Percentiles rank a stretch among this genome's conserved stretches.
phyloP scores from a whole-genome alignment of 1,140 invertebrate genomes.

The Drosophila prosaltans region DNA sequence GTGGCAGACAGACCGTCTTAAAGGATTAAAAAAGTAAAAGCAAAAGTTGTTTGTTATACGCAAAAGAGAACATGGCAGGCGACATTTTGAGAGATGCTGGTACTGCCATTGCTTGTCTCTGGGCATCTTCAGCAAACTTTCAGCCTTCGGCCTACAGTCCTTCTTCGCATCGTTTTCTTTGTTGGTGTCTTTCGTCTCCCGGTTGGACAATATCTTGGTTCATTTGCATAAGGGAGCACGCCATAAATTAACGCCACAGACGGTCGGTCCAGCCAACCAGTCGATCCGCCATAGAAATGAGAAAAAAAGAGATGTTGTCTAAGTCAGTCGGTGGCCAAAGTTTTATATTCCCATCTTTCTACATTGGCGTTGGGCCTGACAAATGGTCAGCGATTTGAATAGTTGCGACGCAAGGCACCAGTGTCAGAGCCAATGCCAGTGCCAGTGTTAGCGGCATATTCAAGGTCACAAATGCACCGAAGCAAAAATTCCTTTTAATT shows the following conservation, averaged over 20 bases:
- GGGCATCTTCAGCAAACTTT: neutral
- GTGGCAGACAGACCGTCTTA: constrained; percentile 49
- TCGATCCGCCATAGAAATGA: constrained; percentile 16
- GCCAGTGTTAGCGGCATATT: neutral
- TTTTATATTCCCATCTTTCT: constrained; percentile 2
- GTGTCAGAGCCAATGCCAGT: too few species aligned
- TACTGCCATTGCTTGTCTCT: neutral
- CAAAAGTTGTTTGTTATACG: constrained; percentile 63
- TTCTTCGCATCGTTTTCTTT: neutral
- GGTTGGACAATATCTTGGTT: constrained; percentile 49
- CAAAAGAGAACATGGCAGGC: constrained; percentile 46
- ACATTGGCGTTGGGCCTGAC: constrained; percentile 34
- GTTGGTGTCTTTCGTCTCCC: neutral
- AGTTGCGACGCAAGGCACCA: constrained; percentile 20
- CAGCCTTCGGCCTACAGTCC: neutral
- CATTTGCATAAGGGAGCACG: constrained; percentile 73
- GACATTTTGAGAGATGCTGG: constrained; percentile 36
- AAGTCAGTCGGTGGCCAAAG: constrained; percentile 1
- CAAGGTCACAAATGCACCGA: neutral
- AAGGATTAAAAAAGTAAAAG: constrained; percentile 66
- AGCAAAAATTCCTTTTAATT: constrained; percentile 6
- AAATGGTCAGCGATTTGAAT: constrained; percentile 44
- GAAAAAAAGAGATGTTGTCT: constrained; percentile 3
- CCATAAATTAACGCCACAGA: constrained; percentile 67
- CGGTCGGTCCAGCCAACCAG: constrained; percentile 30